Evolutionary conservation across 2,797 vertebrate species (phyloP).

Genomic region (Takifugu rubripes): DNA sequence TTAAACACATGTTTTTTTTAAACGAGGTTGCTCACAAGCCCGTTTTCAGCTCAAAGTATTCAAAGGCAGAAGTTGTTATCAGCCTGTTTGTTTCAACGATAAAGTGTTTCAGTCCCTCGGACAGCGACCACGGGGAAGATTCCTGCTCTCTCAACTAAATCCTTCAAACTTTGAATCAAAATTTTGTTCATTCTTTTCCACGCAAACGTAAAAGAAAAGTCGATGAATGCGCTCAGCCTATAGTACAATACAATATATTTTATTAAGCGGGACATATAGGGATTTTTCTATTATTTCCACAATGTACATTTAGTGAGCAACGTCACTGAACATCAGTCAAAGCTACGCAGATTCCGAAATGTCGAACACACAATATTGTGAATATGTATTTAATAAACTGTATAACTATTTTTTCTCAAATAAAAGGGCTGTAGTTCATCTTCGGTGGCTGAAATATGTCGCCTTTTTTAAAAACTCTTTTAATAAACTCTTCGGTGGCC

Average conservation of each 20-base stretch:
- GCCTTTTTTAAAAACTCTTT: slow-evolving; percentile 73
- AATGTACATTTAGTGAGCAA: slow-evolving; percentile 79
- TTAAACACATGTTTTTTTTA: neutral
- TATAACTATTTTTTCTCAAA: slow-evolving; percentile 42
- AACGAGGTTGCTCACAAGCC: neutral
- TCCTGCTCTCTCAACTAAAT: neutral
- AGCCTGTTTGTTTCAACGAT: slow-evolving; percentile 1
- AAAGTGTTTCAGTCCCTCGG: slow-evolving; percentile 64
- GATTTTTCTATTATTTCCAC: slow-evolving; percentile 77
- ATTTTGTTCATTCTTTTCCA: neutral
- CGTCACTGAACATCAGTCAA: slow-evolving; percentile 81
- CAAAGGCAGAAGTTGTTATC: neutral
- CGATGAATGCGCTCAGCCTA: slow-evolving; percentile 72
- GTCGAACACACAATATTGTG: slow-evolving; percentile 81
- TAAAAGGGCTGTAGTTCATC: slow-evolving; percentile 74
- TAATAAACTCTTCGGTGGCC: slow-evolving; percentile 77
- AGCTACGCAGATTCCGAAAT: slow-evolving; percentile 79
- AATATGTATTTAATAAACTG: slow-evolving; percentile 81
- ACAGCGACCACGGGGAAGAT: slow-evolving; percentile 46
- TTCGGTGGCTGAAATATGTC: slow-evolving; percentile 76
- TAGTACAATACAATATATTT: slow-evolving; percentile 84
- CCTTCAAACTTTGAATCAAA: neutral
- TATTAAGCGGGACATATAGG: slow-evolving; percentile 83
- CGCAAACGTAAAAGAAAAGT: slow-evolving; percentile 35
- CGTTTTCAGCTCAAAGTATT: neutral